These are phyloP conservation scores for Colius striatus DNA, from an alignment of 2,113 vertebrate species.

Conservation along the genomic window DNA sequence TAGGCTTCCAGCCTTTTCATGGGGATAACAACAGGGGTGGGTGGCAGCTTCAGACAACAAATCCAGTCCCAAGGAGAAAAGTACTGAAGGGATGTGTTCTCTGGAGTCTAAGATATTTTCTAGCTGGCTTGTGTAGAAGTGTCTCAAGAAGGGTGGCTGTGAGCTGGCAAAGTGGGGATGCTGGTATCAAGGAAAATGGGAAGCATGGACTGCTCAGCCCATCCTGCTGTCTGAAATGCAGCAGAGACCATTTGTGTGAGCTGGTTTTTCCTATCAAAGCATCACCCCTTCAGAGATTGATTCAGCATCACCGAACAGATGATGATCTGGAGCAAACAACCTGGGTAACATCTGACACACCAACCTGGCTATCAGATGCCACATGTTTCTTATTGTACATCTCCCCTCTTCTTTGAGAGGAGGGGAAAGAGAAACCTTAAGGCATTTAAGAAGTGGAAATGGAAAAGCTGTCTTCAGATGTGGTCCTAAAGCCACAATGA, in stretches of 20 bases:
- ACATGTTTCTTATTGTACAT: accelerated
- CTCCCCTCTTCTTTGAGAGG: neutral
- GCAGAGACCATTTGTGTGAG: neutral
- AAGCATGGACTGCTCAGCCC: neutral
- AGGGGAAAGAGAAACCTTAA: neutral
- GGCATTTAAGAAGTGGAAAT: neutral
- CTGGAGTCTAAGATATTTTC: neutral
- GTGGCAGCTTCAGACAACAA: conserved; percentile 22
- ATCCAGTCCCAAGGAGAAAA: neutral
- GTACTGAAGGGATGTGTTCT: neutral
- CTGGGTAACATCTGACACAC: neutral
- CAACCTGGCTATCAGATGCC: neutral
- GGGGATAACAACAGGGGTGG: neutral
- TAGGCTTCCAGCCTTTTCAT: neutral
- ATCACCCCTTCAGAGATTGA: neutral
- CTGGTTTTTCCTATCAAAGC: neutral
- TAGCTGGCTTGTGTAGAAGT: neutral
- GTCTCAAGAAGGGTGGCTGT: neutral
- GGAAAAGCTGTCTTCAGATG: neutral
- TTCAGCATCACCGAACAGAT: neutral
- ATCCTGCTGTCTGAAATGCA: neutral
- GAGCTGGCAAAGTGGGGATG: neutral
- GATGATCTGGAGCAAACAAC: neutral
- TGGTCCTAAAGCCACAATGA: neutral
- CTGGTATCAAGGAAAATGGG: neutral